phyloP scores from a whole-genome alignment of 1,140 invertebrate genomes.

The Parasteatoda tepidariorum region DNA sequence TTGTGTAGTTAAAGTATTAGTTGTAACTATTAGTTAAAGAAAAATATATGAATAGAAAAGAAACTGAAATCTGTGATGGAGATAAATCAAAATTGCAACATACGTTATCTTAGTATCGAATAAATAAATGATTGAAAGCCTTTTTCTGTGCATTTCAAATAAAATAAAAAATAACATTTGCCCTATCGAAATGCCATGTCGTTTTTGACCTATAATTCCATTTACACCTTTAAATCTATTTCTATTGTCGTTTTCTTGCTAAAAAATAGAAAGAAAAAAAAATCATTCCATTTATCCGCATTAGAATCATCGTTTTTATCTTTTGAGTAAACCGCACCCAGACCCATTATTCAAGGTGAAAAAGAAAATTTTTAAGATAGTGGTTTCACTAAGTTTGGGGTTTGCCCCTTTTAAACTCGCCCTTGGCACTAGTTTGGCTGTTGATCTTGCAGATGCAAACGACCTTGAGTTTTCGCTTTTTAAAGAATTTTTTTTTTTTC shows the following conservation, averaged over 20 bases:
- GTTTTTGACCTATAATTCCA: conserved; percentile 49
- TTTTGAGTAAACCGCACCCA: conserved; percentile 25
- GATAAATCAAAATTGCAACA: no score
- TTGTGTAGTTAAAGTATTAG: no score
- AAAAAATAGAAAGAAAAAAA: neutral
- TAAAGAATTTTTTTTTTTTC: neutral
- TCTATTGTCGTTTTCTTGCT: conserved; percentile 22
- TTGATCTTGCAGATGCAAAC: neutral
- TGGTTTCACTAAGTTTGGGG: conserved; percentile 27
- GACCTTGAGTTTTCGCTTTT: conserved; percentile 26
- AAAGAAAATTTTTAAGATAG: neutral
- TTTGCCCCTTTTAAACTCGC: conserved; percentile 15
- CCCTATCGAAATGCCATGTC: conserved; percentile 13
- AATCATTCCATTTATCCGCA: neutral
- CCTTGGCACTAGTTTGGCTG: neutral
- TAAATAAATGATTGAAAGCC: no score
- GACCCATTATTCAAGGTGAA: conserved; percentile 28
- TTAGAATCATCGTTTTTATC: conserved; percentile 11
- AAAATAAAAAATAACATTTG: neutral
- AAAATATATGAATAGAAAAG: no score
- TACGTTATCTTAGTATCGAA: no score
- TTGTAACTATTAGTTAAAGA: no score
- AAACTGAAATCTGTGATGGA: no score
- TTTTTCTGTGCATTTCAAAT: no score
- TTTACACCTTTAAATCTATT: conserved; percentile 32